Percentiles rank a stretch among this genome's conserved stretches.
phyloP scores from a whole-genome alignment of 2,113 vertebrate species.

The Saimiri boliviensis region DNA sequence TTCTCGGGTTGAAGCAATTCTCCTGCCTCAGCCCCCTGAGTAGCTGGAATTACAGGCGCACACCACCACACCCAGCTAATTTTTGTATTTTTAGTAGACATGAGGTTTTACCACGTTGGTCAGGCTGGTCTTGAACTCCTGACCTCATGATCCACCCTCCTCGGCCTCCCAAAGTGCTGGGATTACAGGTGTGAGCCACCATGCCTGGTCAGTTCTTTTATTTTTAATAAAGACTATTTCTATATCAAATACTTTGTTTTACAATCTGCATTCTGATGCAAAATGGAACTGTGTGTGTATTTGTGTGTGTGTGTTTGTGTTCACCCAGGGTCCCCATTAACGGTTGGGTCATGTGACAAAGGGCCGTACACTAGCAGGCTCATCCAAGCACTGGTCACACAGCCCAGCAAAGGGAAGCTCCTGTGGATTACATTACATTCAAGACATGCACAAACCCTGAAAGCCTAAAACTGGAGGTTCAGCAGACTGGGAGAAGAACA shows the following conservation, averaged over 20 bases:
- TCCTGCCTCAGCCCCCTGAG: no score
- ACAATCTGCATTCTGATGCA: neutral
- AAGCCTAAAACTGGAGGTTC: neutral
- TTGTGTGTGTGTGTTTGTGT: neutral
- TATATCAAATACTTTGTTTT: neutral
- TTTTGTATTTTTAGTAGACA: no score
- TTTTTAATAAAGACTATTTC: constrained; percentile 26
- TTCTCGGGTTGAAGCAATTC: no score
- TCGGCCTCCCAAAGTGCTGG: no score
- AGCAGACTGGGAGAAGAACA: neutral
- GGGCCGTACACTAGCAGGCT: neutral
- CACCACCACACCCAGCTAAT: no score
- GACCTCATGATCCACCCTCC: no score
- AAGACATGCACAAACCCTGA: neutral
- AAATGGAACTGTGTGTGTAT: neutral
- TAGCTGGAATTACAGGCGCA: no score
- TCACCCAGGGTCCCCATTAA: neutral
- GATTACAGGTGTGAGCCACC: no score
- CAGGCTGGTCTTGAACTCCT: no score
- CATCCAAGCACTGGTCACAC: neutral
- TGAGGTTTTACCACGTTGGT: no score
- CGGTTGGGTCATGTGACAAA: neutral
- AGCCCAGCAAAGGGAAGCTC: neutral
- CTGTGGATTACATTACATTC: neutral
- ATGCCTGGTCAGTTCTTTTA: neutral